Percentiles rank a stretch among this genome's conserved stretches.
These are phyloP conservation scores for Didymodactylos carnosus DNA, from an alignment of 2,888 invertebrate species.

Conservation along the genomic window DNA sequence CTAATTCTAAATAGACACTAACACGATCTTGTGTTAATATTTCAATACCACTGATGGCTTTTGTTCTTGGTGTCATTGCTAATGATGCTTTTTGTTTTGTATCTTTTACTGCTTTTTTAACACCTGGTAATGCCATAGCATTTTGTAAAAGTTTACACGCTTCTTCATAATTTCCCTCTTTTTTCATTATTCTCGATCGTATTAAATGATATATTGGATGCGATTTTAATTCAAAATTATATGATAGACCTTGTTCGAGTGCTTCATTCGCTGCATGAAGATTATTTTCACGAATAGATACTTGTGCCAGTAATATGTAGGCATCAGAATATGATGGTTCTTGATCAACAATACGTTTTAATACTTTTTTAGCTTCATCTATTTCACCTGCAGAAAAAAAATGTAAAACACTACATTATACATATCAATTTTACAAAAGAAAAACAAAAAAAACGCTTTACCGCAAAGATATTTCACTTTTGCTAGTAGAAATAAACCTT, in stretches of 20 bases:
- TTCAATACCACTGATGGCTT: not conserved
- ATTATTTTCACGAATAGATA: slow-evolving; percentile 27
- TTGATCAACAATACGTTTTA: slow-evolving; percentile 52
- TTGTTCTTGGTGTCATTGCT: not conserved
- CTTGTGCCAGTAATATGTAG: slow-evolving; percentile 56
- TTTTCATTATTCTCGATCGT: slow-evolving; percentile 59
- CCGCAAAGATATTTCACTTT: slow-evolving; percentile 59
- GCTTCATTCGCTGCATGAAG: slow-evolving; percentile 61
- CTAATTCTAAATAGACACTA: slow-evolving; percentile 64
- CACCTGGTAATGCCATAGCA: slow-evolving; percentile 49
- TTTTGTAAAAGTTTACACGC: slow-evolving; percentile 53
- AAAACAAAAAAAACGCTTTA: slow-evolving; percentile 22
- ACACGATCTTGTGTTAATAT: slow-evolving; percentile 55
- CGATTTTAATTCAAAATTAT: slow-evolving; percentile 65
- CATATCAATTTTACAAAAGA: no score
- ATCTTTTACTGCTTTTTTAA: slow-evolving; percentile 28
- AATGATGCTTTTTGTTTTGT: not conserved
- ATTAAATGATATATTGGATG: slow-evolving; percentile 72
- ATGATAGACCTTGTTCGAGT: slow-evolving; percentile 68
- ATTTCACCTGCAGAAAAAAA: slow-evolving; percentile 56
- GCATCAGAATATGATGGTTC: slow-evolving; percentile 63
- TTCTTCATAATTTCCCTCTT: slow-evolving; percentile 49
- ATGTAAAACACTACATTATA: no score
- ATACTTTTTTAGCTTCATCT: slow-evolving; percentile 48
- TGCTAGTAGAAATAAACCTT: slow-evolving; percentile 46